Evolutionary conservation across 2,113 vertebrate species (phyloP).

Genomic region (Thalassoma bifasciatum): DNA sequence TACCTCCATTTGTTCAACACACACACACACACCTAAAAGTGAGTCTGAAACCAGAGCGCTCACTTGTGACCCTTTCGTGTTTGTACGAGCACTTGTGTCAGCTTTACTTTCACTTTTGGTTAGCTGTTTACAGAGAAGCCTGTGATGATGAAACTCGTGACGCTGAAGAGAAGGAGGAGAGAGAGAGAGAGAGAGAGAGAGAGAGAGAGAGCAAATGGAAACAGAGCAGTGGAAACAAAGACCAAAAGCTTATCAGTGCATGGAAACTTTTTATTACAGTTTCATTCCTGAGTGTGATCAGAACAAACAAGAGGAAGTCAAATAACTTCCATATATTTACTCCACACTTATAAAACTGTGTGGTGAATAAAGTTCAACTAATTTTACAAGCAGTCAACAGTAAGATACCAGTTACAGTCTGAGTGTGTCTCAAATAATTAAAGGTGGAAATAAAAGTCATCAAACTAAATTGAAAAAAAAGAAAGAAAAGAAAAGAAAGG

Average conservation of each 20-base stretch:
- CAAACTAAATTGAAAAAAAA: too few relatives aligned
- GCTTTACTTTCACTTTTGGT: constrained; percentile 67
- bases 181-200: too few relatives aligned
- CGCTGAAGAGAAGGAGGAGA: background rate
- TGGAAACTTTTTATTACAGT: constrained; percentile 48
- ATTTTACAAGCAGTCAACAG: background rate
- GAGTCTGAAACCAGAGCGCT: too few relatives aligned
- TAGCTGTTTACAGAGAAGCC: background rate
- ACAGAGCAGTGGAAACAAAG: constrained; percentile 2
- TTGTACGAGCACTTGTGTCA: background rate
- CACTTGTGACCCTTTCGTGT: too few relatives aligned
- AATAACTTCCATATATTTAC: too few relatives aligned
- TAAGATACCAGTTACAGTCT: too few relatives aligned
- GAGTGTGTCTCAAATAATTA: too few relatives aligned
- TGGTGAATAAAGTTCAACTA: background rate
- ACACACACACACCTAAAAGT: background rate
- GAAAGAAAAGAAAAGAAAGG: too few relatives aligned
- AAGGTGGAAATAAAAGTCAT: too few relatives aligned
- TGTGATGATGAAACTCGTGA: constrained; percentile 62
- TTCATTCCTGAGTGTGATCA: constrained; percentile 23
- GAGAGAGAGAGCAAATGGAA: too few relatives aligned
- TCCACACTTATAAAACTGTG: background rate
- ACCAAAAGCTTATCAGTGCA: constrained; percentile 8
- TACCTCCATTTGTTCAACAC: background rate
- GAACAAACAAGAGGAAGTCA: background rate